Base-by-base conservation (phyloP, 2,113 vertebrate species). In the Anoplopoma fimbria region DNA sequence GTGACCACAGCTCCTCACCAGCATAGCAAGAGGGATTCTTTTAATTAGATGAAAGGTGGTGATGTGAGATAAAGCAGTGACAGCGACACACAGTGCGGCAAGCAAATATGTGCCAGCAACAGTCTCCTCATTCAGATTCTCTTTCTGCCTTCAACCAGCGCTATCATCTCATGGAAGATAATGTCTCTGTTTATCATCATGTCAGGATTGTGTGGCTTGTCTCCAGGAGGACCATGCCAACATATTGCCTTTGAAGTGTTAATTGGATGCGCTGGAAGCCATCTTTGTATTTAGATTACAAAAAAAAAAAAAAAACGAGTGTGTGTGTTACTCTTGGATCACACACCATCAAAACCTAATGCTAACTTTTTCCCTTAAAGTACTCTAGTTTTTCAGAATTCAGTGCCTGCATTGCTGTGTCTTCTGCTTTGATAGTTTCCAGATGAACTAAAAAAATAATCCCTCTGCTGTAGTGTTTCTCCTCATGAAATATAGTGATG, bases 231-330 rank as follows among this genome's bases (percentile, higher is more conserved):
- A 82, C 74, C 58, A 63, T 71, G 91, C 86, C 88, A 91, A 74
- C 55, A 8, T 64, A 29, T 68, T 33, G 47, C 69, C 87, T 94
- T 94, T 94, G 92, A 94, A 92, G 90, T 95, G 90, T 89, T 94
- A 94, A 95, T 94, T 86, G 84, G 74, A 89, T 79, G 61, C 38
- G 76, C 91, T 88, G 87, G 85, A 84, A 86, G 91, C 87, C 90
- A 92, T 93, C 89, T 93, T 95, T 91, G 88, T 93, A 91, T 94
- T 89, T 85, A 79, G 84, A 84, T 75, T 13, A n/a, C 29, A 70
- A 49, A 63, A 14, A 42, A 1, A 0, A 36, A 34, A 2, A 4
- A 51, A 36, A 34, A 2, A 4, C 42, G n/a, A 14, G 15, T 25
- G 70, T 23, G 45, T 58, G 21, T 64, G 19, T 64, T 25, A 67